phyloP scores from a whole-genome alignment of 2,888 invertebrate genomes.

The Deladenus siricidicola region DNA sequence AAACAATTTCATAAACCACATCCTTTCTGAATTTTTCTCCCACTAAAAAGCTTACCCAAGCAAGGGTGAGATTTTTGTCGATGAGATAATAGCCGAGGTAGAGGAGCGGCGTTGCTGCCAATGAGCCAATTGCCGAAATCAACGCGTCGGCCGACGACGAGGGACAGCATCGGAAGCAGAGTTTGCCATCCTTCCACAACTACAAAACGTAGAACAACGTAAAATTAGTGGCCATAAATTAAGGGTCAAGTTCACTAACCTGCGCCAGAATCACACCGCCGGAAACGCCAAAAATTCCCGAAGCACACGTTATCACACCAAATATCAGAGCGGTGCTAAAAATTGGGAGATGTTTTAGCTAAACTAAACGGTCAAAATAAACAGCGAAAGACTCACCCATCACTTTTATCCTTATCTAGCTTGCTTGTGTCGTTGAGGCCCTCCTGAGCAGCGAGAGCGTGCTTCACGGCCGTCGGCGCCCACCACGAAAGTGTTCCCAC shows the following conservation, averaged over 20 bases:
- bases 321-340: not conserved
- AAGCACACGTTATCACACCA: slow-evolving; percentile 75
- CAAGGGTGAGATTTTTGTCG: slow-evolving; percentile 61
- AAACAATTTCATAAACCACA: slow-evolving; percentile 20
- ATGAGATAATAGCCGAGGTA: slow-evolving; percentile 71
- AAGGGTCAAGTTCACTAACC: slow-evolving; percentile 9
- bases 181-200: slow-evolving; percentile 26
- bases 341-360: too few relatives aligned
- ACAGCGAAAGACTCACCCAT: slow-evolving; percentile 60
- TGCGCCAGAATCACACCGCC: slow-evolving; percentile 70
- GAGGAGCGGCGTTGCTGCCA: slow-evolving; percentile 77
- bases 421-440: slow-evolving; percentile 8
- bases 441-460: slow-evolving; percentile 30
- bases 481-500: slow-evolving; percentile 60
- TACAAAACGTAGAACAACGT: not conserved
- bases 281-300: slow-evolving; percentile 85
- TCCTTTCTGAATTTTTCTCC: too few relatives aligned
- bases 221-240: too few relatives aligned
- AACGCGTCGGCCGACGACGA: slow-evolving; percentile 55
- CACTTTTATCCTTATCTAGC: not conserved
- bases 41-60: slow-evolving; percentile 60
- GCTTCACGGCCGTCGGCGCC: slow-evolving; percentile 55
- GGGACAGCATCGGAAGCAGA: slow-evolving; percentile 23
- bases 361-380: too few relatives aligned
- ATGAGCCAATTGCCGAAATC: slow-evolving; percentile 80